Evolutionary conservation across 1,140 invertebrate species (phyloP).

Genomic region (Drosophila ercepeae): DNA sequence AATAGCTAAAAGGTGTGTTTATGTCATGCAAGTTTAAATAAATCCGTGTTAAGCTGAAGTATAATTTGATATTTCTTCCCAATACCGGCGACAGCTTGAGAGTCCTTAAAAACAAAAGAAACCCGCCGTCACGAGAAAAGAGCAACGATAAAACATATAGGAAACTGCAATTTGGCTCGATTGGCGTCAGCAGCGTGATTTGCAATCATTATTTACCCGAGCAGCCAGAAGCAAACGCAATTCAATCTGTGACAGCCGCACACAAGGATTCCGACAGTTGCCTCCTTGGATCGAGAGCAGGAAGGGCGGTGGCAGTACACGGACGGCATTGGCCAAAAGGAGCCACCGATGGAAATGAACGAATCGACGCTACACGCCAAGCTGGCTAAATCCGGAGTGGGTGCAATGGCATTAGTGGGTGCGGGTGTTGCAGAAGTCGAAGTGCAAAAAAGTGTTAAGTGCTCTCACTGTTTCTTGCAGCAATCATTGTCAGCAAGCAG

Average conservation of each 20-base stretch:
- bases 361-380: constrained; percentile 64
- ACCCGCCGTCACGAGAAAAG: constrained; percentile 7
- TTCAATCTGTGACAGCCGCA: constrained; percentile 67
- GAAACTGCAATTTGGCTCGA: constrained; percentile 48
- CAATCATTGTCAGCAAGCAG: constrained; percentile 78
- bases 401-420: constrained; percentile 19
- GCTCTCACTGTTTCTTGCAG: constrained; percentile 71
- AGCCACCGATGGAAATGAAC: constrained; percentile 26
- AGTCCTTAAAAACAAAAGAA: constrained; percentile 4
- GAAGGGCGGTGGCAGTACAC: neutral
- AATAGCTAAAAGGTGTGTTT: neutral
- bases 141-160: constrained; percentile 47
- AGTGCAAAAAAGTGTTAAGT: constrained; percentile 74
- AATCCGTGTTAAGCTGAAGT: neutral
- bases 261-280: constrained; percentile 62
- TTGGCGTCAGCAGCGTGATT: constrained; percentile 53
- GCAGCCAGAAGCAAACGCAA: constrained; percentile 45
- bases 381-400: constrained; percentile 27
- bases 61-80: too few relatives aligned
- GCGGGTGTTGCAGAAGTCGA: constrained; percentile 29
- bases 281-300: neutral
- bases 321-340: neutral
- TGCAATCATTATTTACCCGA: constrained; percentile 66
- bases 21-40: neutral
- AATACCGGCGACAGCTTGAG: neutral